Conservation (phyloP, 2,113 vertebrate species). For the Sinocyclocheilus rhinocerous region DNA sequence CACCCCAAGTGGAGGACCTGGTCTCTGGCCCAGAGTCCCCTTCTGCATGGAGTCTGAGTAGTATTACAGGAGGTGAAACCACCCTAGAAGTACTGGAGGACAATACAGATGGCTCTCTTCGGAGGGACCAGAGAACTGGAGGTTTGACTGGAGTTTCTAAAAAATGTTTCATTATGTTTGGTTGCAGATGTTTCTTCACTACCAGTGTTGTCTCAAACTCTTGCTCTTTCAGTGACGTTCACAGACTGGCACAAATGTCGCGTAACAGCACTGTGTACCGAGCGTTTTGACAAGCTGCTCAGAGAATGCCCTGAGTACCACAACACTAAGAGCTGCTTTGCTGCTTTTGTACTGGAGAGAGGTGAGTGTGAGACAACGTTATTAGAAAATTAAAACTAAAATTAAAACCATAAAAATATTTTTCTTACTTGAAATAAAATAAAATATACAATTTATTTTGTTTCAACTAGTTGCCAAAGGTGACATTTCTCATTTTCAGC, state of each 20-base stretch:
- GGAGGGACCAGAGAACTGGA: conserved; percentile 46
- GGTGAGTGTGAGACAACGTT: conserved; percentile 66
- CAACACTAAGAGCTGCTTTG: conserved; percentile 77
- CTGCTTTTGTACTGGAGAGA: conserved; percentile 82
- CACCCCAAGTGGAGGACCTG: conserved; percentile 1
- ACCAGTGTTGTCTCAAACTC: background rate
- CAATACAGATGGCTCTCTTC: conserved; percentile 19
- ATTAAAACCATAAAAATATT: no score
- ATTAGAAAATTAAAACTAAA: no score
- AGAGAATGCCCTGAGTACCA: conserved; percentile 65
- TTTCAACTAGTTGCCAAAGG: no score
- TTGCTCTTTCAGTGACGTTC: conserved; percentile 55
- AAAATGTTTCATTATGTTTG: background rate
- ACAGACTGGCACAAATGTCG: conserved; percentile 76
- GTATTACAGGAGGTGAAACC: conserved; percentile 14
- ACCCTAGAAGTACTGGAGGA: conserved; percentile 40
- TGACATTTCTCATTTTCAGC: no score
- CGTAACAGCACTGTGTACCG: conserved; percentile 76
- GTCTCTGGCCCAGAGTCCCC: conserved; percentile 1
- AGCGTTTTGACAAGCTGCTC: conserved; percentile 76
- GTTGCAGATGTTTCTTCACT: background rate
- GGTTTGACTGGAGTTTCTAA: conserved; percentile 48
- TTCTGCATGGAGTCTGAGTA: conserved; percentile 14
- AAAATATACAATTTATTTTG: no score
- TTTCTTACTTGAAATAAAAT: no score